Evolutionary conservation across 2,888 invertebrate genomes (phyloP), one percentile per base, ranked within the genome.

Genomic region (Chaetogeoica ovagalla): DNA sequence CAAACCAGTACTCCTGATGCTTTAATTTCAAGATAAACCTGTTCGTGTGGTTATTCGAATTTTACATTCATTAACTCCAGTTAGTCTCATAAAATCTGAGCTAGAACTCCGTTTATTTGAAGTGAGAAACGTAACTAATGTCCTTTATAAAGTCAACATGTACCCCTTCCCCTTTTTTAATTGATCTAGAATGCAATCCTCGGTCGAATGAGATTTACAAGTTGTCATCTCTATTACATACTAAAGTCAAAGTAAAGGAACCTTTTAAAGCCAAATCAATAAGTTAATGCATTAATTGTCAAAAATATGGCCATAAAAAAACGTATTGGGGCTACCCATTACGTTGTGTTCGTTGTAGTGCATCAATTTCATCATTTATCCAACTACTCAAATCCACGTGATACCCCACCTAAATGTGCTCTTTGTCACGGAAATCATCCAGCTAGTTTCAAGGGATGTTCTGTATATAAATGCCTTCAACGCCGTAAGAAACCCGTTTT

Each of bases 1-100:
- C 59, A 60, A 60, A 60, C 62, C 62, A 62, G 62, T 23, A 62
- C 62, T 23, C 62, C 62, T 11, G 30, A 62, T 62, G 62, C 62
- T 4, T 60, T 8, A 1, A 60, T 8, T 9, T 60, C 21, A 60
- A n/a, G n/a, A 21, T 8, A 9, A 60, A n/a, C 21, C 21, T 21
- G 7, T 21, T 21, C 21, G 11, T 21, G 59, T 60, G 3, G 59
- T 21, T n/a, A 60, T 60, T 21, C 59, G 59, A 1, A 60, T 21
- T 21, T 60, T 60, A 21, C 59, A 60, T 21, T 21, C 59, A 21
- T 21, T n/a, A 60, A 60, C 21, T 9, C 59, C 59, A 60, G n/a
- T 21, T 21, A 60, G 21, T 60, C 21, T 60, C 9, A 60, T 60
- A 60, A 60, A 60, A 60, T 60, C 59, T 60, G 59, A 60, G n/a